Evolutionary conservation across 2,113 vertebrate genomes (phyloP), one percentile per base, ranked within the genome.

Genomic region (Porphyrio hochstetteri): DNA sequence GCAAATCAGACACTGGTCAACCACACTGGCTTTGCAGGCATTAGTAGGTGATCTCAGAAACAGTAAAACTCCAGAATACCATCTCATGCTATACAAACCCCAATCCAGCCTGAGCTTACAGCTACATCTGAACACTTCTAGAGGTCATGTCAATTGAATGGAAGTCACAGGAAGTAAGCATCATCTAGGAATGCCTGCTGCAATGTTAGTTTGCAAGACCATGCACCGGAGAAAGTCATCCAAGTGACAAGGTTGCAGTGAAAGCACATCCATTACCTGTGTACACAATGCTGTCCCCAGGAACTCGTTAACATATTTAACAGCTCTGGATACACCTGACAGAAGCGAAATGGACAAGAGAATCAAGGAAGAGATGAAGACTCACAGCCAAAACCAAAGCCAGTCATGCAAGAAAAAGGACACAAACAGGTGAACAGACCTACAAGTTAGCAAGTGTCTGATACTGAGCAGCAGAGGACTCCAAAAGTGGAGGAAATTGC

Each of bases 301-400:
- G 98, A 99, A 99, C 97, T 99, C 98, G 94, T 99, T 99, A 97
- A 99, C 94, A 99, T 99, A 99, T 97, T 99, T 99, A 98, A 99
- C 98, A 78, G 99, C 99, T 98, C 99, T 99, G 98, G 99, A 99
- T 97, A 99, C 99, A 97, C 99, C 99, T 99, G 97, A 97, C 98
- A 97, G 97, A 96, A 93, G 97, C 74, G 7, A 96, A 95, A 96
- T 10, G 52, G 87, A 95, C 76, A 91, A 90, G 71, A 93, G 57
- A 93, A 96, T 88, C 90, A 97, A 90, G 83, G 93, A 61, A 93
- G 91, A 96, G 50, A 65, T 61, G 94, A 69, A 91, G 40, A 71
- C 74, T 80, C 83, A 82, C 61, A 93, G 95, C 53, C 96, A 90
- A 57, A 95, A 92, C 50, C 90, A 69, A 92, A 90, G 90, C 53